A percentile compares a stretch with the other conserved stretches of the same genome.
These are phyloP conservation scores for Reinhardtius hippoglossoides DNA, from an alignment of 2,113 vertebrate species.

Conservation along the genomic window DNA sequence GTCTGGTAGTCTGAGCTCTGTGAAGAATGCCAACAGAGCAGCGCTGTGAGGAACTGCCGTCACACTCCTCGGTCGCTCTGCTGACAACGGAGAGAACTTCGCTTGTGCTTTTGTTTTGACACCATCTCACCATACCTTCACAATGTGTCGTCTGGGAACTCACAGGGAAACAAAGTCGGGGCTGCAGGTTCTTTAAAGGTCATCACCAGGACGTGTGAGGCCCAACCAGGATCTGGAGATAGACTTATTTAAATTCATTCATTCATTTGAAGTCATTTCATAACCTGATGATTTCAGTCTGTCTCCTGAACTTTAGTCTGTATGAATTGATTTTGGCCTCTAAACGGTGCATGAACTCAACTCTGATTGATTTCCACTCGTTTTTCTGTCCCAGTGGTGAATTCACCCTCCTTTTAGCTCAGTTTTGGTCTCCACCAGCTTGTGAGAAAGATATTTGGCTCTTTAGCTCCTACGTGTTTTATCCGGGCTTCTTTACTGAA, in stretches of 20 bases:
- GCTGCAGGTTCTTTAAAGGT: no score
- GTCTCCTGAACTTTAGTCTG: no score
- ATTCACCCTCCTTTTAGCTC: neutral
- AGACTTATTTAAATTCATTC: no score
- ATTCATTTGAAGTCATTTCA: no score
- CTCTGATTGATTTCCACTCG: neutral
- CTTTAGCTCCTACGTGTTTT: neutral
- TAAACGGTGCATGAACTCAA: no score
- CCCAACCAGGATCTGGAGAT: no score
- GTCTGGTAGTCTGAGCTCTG: neutral
- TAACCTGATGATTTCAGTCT: no score
- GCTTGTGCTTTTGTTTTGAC: slow-evolving; percentile 18
- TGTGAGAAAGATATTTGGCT: neutral
- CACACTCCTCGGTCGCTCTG: slow-evolving; percentile 3
- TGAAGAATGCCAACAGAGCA: slow-evolving; percentile 16
- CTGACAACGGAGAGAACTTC: slow-evolving; percentile 2
- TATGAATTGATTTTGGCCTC: no score
- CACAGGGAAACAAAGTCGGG: neutral
- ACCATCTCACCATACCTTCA: slow-evolving; percentile 4
- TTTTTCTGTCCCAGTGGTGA: neutral
- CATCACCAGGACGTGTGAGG: neutral
- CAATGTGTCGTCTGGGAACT: slow-evolving; percentile 28
- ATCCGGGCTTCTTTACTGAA: no score
- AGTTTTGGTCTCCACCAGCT: neutral
- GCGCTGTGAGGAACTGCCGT: slow-evolving; percentile 33